Conservation (phyloP, 2,113 vertebrate genomes). For the Anguilla rostrata region DNA sequence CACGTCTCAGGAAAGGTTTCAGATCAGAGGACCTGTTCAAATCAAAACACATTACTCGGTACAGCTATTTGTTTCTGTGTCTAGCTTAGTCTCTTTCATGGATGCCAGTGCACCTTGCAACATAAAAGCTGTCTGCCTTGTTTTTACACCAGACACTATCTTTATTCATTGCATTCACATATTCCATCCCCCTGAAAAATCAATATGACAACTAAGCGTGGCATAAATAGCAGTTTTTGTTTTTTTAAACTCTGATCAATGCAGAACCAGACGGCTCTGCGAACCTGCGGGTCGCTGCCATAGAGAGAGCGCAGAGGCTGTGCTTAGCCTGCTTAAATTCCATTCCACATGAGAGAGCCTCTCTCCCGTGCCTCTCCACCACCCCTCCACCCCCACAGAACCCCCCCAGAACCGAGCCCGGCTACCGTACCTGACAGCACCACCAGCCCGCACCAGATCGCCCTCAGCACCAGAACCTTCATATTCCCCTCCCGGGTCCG, state of each 20-base stretch:
- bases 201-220: not conserved
- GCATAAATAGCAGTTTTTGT: not conserved
- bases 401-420: conserved; percentile 21
- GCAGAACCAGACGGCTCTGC: not conserved
- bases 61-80: not conserved
- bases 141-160: not conserved
- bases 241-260: not conserved
- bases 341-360: conserved; percentile 1
- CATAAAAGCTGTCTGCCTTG: not conserved
- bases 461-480: conserved; percentile 21
- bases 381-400: not conserved
- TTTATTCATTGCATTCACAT: not conserved
- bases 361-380: conserved; percentile 15
- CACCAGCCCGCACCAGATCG: conserved; percentile 38
- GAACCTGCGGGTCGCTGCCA: not conserved
- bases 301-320: not conserved
- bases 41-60: not conserved
- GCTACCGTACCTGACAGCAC: conserved; percentile 39
- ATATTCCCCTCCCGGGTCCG: conserved; percentile 34
- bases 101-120: not conserved
- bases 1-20: not conserved
- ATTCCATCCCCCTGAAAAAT: not conserved
- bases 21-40: not conserved
- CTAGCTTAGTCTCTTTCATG: not conserved
- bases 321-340: not conserved